Conservation (phyloP, 2,888 invertebrate genomes). For the Auanema sp. region DNA sequence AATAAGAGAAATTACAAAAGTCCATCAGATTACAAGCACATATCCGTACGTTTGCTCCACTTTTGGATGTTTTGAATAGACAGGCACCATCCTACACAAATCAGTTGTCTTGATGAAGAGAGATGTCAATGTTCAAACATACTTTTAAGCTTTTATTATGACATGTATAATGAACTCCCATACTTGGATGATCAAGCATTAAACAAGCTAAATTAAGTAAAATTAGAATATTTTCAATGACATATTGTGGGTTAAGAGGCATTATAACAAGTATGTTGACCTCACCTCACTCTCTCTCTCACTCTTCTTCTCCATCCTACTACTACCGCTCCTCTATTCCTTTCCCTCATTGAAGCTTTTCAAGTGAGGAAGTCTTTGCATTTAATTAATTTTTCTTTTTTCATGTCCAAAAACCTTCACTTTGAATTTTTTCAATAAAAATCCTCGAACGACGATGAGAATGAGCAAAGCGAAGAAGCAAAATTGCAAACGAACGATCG, state of each 20-base stretch:
- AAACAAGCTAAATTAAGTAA: constrained; percentile 39
- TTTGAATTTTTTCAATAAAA: too few relatives aligned
- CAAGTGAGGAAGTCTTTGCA: too few relatives aligned
- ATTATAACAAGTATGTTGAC: neutral
- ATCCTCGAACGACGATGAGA: too few relatives aligned
- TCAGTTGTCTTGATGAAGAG: neutral
- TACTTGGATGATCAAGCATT: constrained; percentile 45
- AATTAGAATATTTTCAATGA: neutral
- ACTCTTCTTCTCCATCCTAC: neutral
- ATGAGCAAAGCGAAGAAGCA: too few relatives aligned
- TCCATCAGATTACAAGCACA: constrained; percentile 37
- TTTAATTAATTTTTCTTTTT: too few relatives aligned
- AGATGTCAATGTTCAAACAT: neutral
- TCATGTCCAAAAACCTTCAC: too few relatives aligned
- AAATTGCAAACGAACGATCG: too few relatives aligned
- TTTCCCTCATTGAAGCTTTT: too few relatives aligned
- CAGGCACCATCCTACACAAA: constrained; percentile 12
- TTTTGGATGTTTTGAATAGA: constrained; percentile 35
- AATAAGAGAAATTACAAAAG: constrained; percentile 41
- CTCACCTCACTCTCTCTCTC: constrained; percentile 3
- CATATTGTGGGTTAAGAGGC: too few relatives aligned
- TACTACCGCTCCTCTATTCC: too few relatives aligned
- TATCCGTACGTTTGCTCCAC: constrained; percentile 36
- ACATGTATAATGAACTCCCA: constrained; percentile 48
- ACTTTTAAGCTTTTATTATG: constrained; percentile 33